Percentiles rank a stretch among this genome's conserved stretches.
Conservation (phyloP, 2,797 vertebrate genomes). For the Phataginus tricuspis region DNA sequence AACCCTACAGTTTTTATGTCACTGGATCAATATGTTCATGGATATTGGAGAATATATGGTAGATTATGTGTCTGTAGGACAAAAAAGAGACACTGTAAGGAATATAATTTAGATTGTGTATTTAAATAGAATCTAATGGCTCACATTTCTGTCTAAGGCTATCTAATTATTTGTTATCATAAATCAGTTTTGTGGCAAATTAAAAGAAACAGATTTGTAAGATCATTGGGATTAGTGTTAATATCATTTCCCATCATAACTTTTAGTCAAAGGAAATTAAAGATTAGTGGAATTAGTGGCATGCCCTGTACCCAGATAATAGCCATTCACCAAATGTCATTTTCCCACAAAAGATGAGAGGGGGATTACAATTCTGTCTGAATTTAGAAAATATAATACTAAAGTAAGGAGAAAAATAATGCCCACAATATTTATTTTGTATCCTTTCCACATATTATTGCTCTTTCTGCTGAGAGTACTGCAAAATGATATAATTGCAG, state of each 20-base stretch:
- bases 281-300: neutral
- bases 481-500: neutral
- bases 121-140: neutral
- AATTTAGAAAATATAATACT: neutral
- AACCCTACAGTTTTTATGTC: neutral
- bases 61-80: neutral
- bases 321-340: neutral
- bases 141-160: neutral
- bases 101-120: neutral
- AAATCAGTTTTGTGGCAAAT: neutral
- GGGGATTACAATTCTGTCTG: neutral
- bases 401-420: neutral
- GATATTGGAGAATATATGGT: neutral
- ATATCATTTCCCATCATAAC: neutral
- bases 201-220: neutral
- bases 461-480: neutral
- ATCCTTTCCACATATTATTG: neutral
- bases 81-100: neutral
- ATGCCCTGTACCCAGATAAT: neutral
- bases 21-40: neutral
- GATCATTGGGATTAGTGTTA: neutral
- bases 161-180: neutral
- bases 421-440: neutral
- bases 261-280: neutral
- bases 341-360: neutral